These are phyloP conservation scores for Zaprionus camerounensis DNA, from an alignment of 1,140 invertebrate genomes.

Conservation along the genomic window DNA sequence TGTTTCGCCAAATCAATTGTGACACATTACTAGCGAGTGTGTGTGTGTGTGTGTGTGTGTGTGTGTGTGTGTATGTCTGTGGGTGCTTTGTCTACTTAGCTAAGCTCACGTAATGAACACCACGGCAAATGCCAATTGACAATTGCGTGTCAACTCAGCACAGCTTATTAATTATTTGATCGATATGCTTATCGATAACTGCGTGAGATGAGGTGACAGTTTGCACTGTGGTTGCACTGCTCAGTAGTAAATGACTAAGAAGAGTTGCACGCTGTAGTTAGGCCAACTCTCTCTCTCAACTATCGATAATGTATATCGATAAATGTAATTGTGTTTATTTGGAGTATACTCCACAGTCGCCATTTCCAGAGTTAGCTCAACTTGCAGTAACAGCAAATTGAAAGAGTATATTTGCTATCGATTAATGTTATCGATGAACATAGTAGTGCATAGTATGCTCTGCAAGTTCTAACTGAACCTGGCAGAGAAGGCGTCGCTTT, in stretches of 20 bases:
- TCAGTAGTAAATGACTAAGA: too few species aligned
- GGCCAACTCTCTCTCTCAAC: too few species aligned
- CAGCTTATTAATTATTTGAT: constrained; percentile 10
- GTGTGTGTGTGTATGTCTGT: constrained; percentile 1
- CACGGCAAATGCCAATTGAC: constrained; percentile 11
- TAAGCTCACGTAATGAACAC: constrained; percentile 39
- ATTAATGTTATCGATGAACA: constrained; percentile 14
- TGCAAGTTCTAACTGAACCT: not conserved
- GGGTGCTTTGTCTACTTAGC: constrained; percentile 36
- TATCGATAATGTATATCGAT: constrained; percentile 17
- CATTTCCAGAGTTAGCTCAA: too few species aligned
- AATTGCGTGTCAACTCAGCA: constrained; percentile 8
- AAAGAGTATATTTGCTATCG: not conserved
- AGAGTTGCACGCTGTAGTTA: too few species aligned
- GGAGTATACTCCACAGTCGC: too few species aligned
- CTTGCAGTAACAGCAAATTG: too few species aligned
- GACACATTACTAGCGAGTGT: constrained; percentile 20
- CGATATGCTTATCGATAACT: constrained; percentile 21
- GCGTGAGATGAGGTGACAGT: too few species aligned
- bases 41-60: not conserved
- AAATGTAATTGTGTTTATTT: not conserved
- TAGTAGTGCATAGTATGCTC: not conserved
- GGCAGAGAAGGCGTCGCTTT: not conserved
- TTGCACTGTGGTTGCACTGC: too few species aligned
- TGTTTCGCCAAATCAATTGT: constrained; percentile 44